Base-by-base conservation (phyloP, 1,140 invertebrate species). In the Drosophila gunungcola region DNA sequence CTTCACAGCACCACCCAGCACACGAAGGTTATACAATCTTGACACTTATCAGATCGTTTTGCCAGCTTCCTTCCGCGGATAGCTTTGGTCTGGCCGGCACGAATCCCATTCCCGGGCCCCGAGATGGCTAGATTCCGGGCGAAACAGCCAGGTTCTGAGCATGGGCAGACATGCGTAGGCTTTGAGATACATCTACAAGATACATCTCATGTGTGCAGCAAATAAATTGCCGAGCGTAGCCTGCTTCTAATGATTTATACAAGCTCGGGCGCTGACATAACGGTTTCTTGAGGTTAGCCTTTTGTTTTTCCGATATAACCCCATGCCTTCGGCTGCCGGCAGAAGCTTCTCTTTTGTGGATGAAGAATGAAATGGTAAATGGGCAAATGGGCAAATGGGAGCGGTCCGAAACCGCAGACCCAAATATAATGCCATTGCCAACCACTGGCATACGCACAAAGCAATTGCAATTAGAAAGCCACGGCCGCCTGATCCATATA, bases 11-110 rank as follows among this genome's bases (percentile, higher is more conserved):
- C 16, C 42, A 49, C 52, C 39, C 46, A 42, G 64, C 65, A 62
- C 79, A 86, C 63, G 83, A 86, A 86, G 83, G 83, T 88, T 88
- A 89, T 89, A 88, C 76, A 88, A 88, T 88, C 84, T 80, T 79
- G 79, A 70, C 84, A 89, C 76, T 89, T 89, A 88, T 88, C 83
- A 83, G 83, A 88, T 88, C 84, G 84, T 73, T 88, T 88, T 83
- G 79, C 75, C 53, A 58, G 67, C 72, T 88, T 88, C 80, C 80
- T 88, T 88, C 68, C 80, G 78, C 49, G 67, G 32, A 53, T 21
- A 46, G 42, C 42, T 4, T 11, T 11, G 48, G n/a, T 29, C 27
- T 9, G 27, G 11, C 25, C 7, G 27, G 41, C 13, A 4, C 16
- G 12, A 36, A 11, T 5, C 12, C n/a, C 53, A 43, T 32, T 21